phyloP scores from a whole-genome alignment of 2,113 vertebrate species.

The Axis porcinus region DNA sequence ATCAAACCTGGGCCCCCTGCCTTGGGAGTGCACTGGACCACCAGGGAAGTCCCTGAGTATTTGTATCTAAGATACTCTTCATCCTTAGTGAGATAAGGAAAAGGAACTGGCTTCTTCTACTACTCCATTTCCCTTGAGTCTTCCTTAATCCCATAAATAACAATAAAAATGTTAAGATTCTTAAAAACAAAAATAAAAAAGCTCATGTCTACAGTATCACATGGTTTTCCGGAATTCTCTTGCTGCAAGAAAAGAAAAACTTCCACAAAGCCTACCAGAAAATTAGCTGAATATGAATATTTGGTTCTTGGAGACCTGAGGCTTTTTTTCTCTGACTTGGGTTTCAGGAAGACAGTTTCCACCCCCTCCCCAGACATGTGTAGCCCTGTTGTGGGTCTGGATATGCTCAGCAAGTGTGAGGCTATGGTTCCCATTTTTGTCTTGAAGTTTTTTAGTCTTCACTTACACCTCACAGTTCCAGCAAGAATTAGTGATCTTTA shows the following conservation, averaged over 20 bases:
- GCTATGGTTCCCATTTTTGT: not conserved
- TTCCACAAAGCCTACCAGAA: not conserved
- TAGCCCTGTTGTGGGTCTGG: not conserved
- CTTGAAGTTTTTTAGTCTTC: not conserved
- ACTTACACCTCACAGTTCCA: not conserved
- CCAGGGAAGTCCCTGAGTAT: not conserved
- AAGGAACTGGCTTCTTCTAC: not conserved
- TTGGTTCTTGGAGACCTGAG: not conserved
- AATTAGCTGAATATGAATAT: not conserved
- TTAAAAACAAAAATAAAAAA: not conserved
- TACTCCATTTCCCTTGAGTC: not conserved
- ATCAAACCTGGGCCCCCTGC: not conserved
- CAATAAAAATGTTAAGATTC: not conserved
- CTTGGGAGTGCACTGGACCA: not conserved
- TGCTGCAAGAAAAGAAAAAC: not conserved
- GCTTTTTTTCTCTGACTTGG: not conserved
- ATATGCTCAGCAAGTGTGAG: not conserved
- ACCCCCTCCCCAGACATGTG: not conserved
- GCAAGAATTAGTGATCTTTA: not conserved
- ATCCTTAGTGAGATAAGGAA: not conserved
- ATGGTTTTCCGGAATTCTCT: not conserved
- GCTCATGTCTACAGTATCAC: not conserved
- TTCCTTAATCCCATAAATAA: constrained; percentile 2
- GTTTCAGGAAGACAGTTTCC: not conserved
- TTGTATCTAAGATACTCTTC: not conserved